A percentile compares a stretch with the other conserved stretches of the same genome.
Evolutionary conservation across 2,888 invertebrate species (phyloP).

Genomic region (Drosophila testacea): DNA sequence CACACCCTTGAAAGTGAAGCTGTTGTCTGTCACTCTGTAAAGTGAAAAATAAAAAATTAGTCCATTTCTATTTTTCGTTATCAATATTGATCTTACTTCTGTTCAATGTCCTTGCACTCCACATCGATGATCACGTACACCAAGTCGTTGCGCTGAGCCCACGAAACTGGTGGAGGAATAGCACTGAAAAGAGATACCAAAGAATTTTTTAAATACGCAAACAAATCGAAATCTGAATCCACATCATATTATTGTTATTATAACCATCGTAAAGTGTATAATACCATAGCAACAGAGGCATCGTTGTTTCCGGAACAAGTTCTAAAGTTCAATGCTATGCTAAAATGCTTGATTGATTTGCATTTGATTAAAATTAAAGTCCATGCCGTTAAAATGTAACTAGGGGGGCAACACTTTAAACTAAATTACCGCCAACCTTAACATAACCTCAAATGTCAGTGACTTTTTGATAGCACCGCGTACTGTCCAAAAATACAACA

Average conservation of each 20-base stretch:
- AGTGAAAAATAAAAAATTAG: neutral
- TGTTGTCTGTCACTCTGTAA: constrained; percentile 89
- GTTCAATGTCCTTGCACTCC: constrained; percentile 94
- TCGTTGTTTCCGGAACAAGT: constrained; percentile 19
- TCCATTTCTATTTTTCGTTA: neutral
- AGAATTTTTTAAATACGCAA: constrained; percentile 31
- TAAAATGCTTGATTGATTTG: constrained; percentile 35
- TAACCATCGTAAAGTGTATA: constrained; percentile 1
- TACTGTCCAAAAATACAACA: constrained; percentile 53
- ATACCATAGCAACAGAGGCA: constrained; percentile 51
- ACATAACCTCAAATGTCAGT: constrained; percentile 76
- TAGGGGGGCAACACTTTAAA: constrained; percentile 44
- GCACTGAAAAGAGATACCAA: constrained; percentile 58
- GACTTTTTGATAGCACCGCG: constrained; percentile 29
- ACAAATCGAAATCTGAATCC: constrained; percentile 7
- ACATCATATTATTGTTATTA: neutral
- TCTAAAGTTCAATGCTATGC: constrained; percentile 30
- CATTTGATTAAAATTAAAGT: constrained; percentile 54
- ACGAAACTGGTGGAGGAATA: constrained; percentile 93
- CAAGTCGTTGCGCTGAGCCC: constrained; percentile 95
- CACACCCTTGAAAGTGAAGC: constrained; percentile 93
- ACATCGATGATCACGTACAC: constrained; percentile 95
- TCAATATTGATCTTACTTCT: constrained; percentile 87
- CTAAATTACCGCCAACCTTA: constrained; percentile 57
- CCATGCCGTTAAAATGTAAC: constrained; percentile 28